phyloP scores from a whole-genome alignment of 2,888 invertebrate species.

The Argyresthia goedartella region DNA sequence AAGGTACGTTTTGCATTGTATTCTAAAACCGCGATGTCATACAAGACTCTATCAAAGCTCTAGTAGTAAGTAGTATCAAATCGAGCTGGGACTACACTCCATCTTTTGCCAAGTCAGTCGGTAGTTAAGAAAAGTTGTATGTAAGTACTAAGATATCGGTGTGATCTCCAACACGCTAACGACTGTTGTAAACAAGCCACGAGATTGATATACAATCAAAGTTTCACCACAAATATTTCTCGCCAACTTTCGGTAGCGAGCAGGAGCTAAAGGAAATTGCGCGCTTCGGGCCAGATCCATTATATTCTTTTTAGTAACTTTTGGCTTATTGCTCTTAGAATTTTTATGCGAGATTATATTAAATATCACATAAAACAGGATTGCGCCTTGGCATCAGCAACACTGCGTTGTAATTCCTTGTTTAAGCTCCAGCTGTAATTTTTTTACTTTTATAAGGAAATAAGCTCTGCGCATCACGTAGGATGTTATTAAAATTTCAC shows the following conservation, averaged over 20 bases:
- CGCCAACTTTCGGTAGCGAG: constrained; percentile 30
- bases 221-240: constrained; percentile 21
- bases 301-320: constrained; percentile 41
- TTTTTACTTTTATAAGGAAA: background rate
- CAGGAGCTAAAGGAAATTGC: constrained; percentile 41
- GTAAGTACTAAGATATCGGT: constrained; percentile 5
- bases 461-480: background rate
- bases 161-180: constrained; percentile 34
- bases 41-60: too few relatives aligned
- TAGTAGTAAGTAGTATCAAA: too few relatives aligned
- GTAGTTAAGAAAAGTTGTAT: too few relatives aligned
- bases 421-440: background rate
- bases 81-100: too few relatives aligned
- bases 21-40: too few relatives aligned
- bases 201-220: constrained; percentile 42
- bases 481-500: constrained; percentile 1
- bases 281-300: constrained; percentile 32
- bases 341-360: constrained; percentile 3
- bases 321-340: constrained; percentile 15
- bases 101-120: too few relatives aligned
- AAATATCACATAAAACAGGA: background rate
- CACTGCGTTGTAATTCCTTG: background rate
- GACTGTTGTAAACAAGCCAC: constrained; percentile 37
- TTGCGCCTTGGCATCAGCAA: background rate
- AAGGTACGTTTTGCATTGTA: background rate